These are phyloP conservation scores for Antrozous pallidus DNA, from an alignment of 2,797 vertebrate genomes.

Conservation along the genomic window DNA sequence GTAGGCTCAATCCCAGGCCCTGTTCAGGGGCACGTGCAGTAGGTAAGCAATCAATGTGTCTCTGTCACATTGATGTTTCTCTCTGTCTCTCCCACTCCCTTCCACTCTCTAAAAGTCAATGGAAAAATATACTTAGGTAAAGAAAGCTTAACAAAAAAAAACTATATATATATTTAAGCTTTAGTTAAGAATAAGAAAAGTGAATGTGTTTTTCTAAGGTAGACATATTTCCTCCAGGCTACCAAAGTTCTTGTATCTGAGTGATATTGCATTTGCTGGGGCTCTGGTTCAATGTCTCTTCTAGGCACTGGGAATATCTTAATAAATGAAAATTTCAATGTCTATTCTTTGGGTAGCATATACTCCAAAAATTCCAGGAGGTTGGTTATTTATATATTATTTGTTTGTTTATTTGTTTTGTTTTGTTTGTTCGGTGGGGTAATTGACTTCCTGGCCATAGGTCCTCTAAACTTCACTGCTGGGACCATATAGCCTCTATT, in stretches of 20 bases:
- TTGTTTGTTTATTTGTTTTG: neutral
- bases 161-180: too few species aligned
- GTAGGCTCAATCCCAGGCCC: too few species aligned
- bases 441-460: neutral
- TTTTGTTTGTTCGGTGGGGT: neutral
- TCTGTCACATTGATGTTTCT: too few species aligned
- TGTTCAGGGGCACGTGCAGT: too few species aligned
- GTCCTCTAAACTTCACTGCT: neutral
- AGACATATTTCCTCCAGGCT: neutral
- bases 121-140: too few species aligned
- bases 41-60: too few species aligned
- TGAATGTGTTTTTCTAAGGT: neutral
- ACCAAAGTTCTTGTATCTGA: neutral
- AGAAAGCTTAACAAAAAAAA: too few species aligned
- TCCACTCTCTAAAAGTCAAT: too few species aligned
- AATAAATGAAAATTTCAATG: neutral
- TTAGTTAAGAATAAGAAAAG: neutral
- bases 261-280: neutral
- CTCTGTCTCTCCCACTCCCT: too few species aligned
- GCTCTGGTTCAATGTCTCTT: neutral
- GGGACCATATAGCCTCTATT: neutral
- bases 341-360: neutral
- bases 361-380: neutral
- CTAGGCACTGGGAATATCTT: neutral
- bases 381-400: neutral